Conservation (phyloP, 2,888 invertebrate species). For the Cenopis cana region DNA sequence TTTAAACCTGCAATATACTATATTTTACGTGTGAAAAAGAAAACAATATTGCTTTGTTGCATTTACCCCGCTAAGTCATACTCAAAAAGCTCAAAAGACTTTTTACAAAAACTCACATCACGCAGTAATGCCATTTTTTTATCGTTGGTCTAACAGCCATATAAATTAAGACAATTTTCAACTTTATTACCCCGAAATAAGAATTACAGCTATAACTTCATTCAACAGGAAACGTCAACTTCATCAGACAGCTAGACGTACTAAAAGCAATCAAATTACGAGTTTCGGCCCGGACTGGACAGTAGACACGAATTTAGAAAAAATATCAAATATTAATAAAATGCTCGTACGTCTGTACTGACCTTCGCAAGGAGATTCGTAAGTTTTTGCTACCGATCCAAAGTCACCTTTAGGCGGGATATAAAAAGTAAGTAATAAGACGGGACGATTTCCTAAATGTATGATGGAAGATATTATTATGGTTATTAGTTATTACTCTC, state of each 20-base stretch:
- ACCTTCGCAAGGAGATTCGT: constrained; percentile 44
- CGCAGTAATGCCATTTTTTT: constrained; percentile 13
- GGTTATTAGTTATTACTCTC: constrained; percentile 25
- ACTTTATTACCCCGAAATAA: constrained; percentile 6
- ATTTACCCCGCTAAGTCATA: neutral
- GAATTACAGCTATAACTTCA: neutral
- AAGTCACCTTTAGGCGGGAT: constrained; percentile 40
- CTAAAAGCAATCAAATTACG: constrained; percentile 34
- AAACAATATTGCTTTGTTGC: neutral
- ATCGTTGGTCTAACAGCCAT: neutral
- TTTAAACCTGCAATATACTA: too few relatives aligned
- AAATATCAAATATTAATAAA: constrained; percentile 37
- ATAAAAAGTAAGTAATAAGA: constrained; percentile 37
- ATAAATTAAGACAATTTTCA: neutral
- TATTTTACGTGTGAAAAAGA: too few relatives aligned
- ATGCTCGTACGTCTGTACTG: constrained; percentile 30
- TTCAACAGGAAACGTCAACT: constrained; percentile 26
- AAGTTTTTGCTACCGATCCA: constrained; percentile 41
- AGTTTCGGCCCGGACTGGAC: constrained; percentile 3
- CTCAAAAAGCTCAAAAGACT: neutral
- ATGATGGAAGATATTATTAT: constrained; percentile 15
- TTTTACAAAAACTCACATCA: neutral
- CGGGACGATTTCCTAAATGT: constrained; percentile 38
- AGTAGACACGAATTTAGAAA: constrained; percentile 37
- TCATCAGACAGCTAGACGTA: constrained; percentile 29